These are phyloP conservation scores for Ochotona princeps DNA, from an alignment of 2,113 vertebrate genomes.

Conservation along the genomic window DNA sequence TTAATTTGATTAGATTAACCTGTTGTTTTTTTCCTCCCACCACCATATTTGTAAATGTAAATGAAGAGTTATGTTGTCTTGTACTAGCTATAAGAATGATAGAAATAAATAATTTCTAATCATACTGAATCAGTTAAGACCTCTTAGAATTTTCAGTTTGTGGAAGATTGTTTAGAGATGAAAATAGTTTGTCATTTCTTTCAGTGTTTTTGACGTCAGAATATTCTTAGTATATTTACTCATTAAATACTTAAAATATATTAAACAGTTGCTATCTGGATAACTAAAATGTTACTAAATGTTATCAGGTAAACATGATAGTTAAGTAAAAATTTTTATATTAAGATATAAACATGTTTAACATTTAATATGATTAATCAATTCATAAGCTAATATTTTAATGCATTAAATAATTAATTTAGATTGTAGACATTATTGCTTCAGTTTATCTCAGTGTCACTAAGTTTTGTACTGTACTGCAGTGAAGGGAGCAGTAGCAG, in stretches of 20 bases:
- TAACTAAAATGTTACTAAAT: slow-evolving; percentile 74
- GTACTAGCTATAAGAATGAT: neutral
- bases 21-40: slow-evolving; percentile 11
- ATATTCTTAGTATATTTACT: slow-evolving; percentile 64
- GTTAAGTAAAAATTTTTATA: slow-evolving; percentile 62
- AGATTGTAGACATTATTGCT: slow-evolving; percentile 70
- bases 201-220: slow-evolving; percentile 53
- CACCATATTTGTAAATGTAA: slow-evolving; percentile 46
- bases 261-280: slow-evolving; percentile 48
- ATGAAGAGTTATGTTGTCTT: slow-evolving; percentile 57
- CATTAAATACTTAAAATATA: slow-evolving; percentile 57
- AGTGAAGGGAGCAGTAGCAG: slow-evolving; percentile 87
- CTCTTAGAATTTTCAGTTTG: slow-evolving; percentile 46
- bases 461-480: slow-evolving; percentile 82
- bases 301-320: slow-evolving; percentile 64
- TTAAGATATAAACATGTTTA: slow-evolving; percentile 63
- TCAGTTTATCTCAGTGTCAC: slow-evolving; percentile 73
- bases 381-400: slow-evolving; percentile 66
- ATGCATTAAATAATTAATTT: slow-evolving; percentile 66
- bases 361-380: slow-evolving; percentile 63
- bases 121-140: slow-evolving; percentile 58
- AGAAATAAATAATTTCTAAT: slow-evolving; percentile 26
- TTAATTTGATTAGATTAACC: slow-evolving; percentile 36
- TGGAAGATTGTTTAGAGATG: slow-evolving; percentile 49
- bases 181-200: slow-evolving; percentile 52